phyloP scores from a whole-genome alignment of 2,888 invertebrate species.

The Rhingia rostrata region DNA sequence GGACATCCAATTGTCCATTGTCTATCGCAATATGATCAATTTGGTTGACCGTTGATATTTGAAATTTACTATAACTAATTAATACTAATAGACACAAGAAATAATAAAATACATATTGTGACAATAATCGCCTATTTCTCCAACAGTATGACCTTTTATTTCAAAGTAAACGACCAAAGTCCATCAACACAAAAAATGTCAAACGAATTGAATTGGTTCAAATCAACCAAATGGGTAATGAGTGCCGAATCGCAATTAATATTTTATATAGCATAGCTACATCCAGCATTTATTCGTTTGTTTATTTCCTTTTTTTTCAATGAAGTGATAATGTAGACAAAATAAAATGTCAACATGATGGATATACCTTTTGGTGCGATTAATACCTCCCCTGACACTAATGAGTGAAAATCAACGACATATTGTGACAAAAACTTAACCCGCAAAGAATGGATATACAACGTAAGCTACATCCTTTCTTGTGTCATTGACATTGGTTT shows the following conservation, averaged over 20 bases:
- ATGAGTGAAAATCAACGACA: background rate
- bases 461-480: background rate
- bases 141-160: too few relatives aligned
- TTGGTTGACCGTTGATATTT: too few relatives aligned
- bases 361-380: background rate
- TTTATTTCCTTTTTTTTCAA: background rate
- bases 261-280: background rate
- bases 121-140: too few relatives aligned
- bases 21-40: too few relatives aligned
- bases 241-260: background rate
- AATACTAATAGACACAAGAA: too few relatives aligned
- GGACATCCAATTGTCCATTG: too few relatives aligned
- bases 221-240: background rate
- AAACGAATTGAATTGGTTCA: too few relatives aligned
- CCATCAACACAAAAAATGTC: too few relatives aligned
- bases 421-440: slow-evolving; percentile 38
- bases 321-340: background rate
- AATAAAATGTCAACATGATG: background rate
- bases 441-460: background rate
- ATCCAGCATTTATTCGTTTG: background rate
- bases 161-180: too few relatives aligned
- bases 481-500: background rate
- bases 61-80: too few relatives aligned
- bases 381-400: background rate
- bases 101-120: too few relatives aligned